Percentiles rank a stretch among this genome's conserved stretches.
These are phyloP conservation scores for Watsonalla binaria DNA, from an alignment of 2,888 invertebrate species.

Conservation along the genomic window DNA sequence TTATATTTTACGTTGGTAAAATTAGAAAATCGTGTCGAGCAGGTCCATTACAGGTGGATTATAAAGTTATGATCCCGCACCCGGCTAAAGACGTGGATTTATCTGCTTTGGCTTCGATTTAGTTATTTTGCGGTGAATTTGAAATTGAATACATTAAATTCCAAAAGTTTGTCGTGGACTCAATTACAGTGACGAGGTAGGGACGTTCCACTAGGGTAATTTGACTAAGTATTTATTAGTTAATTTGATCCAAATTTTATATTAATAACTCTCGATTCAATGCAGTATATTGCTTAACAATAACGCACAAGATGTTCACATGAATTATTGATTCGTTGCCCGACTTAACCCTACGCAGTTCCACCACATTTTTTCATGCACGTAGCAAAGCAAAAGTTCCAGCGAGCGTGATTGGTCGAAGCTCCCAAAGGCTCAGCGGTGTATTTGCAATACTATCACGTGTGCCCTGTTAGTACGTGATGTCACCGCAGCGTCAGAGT, in stretches of 20 bases:
- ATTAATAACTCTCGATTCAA: too few relatives aligned
- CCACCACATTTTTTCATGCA: slow-evolving; percentile 31
- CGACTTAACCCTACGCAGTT: slow-evolving; percentile 4
- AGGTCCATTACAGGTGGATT: slow-evolving; percentile 60
- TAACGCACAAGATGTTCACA: neutral
- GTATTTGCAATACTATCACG: slow-evolving; percentile 52
- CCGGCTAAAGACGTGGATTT: slow-evolving; percentile 49
- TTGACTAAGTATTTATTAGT: slow-evolving; percentile 39
- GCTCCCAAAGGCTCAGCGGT: slow-evolving; percentile 37
- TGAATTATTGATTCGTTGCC: neutral
- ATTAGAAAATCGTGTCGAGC: slow-evolving; percentile 42
- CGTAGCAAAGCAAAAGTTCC: slow-evolving; percentile 27
- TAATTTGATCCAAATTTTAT: slow-evolving; percentile 15
- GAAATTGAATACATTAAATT: slow-evolving; percentile 58
- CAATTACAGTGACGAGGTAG: slow-evolving; percentile 33
- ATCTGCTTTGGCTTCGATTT: slow-evolving; percentile 52
- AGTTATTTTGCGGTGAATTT: slow-evolving; percentile 47
- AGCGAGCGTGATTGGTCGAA: slow-evolving; percentile 33
- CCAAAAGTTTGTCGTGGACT: slow-evolving; percentile 38
- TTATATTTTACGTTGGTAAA: slow-evolving; percentile 26
- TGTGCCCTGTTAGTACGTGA: slow-evolving; percentile 48
- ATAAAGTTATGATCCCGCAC: slow-evolving; percentile 56
- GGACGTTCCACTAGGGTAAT: slow-evolving; percentile 27
- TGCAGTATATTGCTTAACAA: too few relatives aligned
- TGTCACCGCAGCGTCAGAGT: slow-evolving; percentile 29